Conservation (phyloP, 2,888 invertebrate species). For the Synanthedon tipuliformis region DNA sequence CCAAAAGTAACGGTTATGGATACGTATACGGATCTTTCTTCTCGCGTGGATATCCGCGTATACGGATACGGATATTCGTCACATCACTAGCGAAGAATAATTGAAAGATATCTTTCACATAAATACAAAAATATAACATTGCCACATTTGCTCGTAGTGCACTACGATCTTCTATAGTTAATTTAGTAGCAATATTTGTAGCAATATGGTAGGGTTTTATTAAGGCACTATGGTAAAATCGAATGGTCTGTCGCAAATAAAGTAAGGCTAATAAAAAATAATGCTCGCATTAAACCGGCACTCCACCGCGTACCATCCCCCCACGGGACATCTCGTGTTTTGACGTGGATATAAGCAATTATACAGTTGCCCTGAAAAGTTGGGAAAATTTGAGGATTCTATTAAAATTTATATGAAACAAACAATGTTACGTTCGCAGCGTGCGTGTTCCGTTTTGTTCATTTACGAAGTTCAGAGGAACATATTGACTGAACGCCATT, state of each 20-base stretch:
- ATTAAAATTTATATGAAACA: slow-evolving; percentile 7
- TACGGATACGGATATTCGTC: too few relatives aligned
- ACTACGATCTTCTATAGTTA: too few relatives aligned
- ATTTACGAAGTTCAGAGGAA: background rate
- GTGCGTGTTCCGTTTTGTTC: slow-evolving; percentile 2
- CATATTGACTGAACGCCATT: slow-evolving; percentile 7
- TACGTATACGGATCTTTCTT: too few relatives aligned
- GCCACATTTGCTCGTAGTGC: too few relatives aligned
- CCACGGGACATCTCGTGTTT: slow-evolving; percentile 22
- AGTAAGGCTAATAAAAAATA: slow-evolving; percentile 39
- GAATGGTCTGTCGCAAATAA: slow-evolving; percentile 15
- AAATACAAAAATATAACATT: too few relatives aligned
- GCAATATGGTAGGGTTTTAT: too few relatives aligned
- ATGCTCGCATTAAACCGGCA: slow-evolving; percentile 38
- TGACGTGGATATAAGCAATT: slow-evolving; percentile 24
- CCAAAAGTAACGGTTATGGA: too few relatives aligned
- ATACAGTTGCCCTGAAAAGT: slow-evolving; percentile 8
- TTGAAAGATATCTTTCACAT: too few relatives aligned
- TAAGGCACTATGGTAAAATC: too few relatives aligned
- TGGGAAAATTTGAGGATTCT: slow-evolving; percentile 6
- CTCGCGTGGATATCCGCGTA: too few relatives aligned
- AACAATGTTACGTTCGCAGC: slow-evolving; percentile 2
- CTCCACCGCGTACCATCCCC: slow-evolving; percentile 13
- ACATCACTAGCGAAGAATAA: too few relatives aligned
- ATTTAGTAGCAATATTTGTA: too few relatives aligned